Percentiles rank a stretch among this genome's conserved stretches.
Evolutionary conservation across 1,140 invertebrate species (phyloP).

Genomic region (Brachionus koreanus): DNA sequence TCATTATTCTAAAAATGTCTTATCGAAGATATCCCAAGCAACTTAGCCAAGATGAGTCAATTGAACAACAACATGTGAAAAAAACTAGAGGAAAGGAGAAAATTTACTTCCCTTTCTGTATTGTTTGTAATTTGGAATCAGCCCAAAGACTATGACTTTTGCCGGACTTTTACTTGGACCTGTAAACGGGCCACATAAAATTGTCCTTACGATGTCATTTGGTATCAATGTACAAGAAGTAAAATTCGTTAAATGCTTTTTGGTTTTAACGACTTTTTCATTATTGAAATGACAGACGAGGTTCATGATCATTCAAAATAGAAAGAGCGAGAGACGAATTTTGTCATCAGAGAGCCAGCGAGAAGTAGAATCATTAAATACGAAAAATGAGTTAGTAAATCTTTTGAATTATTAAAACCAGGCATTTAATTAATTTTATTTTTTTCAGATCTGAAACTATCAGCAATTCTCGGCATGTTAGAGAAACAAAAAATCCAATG

Average conservation of each 20-base stretch:
- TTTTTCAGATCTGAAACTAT: background rate
- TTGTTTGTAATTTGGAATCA: background rate
- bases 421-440: background rate
- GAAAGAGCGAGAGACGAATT: too few species aligned
- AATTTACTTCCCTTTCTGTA: background rate
- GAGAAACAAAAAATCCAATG: slow-evolving; percentile 25
- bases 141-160: background rate
- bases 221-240: background rate
- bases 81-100: background rate
- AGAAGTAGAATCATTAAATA: background rate
- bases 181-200: background rate
- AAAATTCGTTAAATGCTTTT: background rate
- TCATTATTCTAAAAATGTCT: background rate
- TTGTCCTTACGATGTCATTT: background rate
- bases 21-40: background rate
- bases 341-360: too few species aligned
- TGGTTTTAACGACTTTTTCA: background rate
- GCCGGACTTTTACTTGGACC: background rate
- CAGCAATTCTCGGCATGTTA: slow-evolving; percentile 16
- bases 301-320: background rate
- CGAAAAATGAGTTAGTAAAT: background rate
- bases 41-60: background rate
- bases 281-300: background rate
- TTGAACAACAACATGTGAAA: background rate
- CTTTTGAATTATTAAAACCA: background rate